A percentile compares a stretch with the other conserved stretches of the same genome.
Evolutionary conservation across 2,113 vertebrate species (phyloP).

Genomic region (Myrmecophaga tridactyla): DNA sequence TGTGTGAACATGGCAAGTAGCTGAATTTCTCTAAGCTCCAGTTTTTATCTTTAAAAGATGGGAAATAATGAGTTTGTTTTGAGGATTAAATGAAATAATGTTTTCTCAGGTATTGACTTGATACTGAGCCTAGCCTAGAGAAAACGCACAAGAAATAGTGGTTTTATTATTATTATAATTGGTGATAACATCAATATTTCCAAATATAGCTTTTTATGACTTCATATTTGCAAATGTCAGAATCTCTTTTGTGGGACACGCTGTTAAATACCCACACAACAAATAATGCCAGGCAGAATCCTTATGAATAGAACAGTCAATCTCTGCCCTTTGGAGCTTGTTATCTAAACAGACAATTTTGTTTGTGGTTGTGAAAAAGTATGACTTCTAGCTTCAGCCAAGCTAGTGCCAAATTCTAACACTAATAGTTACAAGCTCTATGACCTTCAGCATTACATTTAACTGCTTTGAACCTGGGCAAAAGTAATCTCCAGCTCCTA

Average conservation of each 20-base stretch:
- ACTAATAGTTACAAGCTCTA: not conserved
- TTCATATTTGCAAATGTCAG: slow-evolving; percentile 9
- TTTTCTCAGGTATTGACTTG: not conserved
- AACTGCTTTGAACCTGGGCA: not conserved
- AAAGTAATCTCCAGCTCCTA: not conserved
- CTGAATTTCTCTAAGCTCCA: not conserved
- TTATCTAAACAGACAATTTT: not conserved
- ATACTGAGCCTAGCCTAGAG: not conserved
- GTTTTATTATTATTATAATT: not conserved
- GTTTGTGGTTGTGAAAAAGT: not conserved
- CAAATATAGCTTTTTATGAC: not conserved
- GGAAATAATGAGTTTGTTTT: not conserved
- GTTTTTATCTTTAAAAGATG: not conserved
- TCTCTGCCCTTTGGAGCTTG: not conserved
- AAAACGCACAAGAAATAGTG: slow-evolving; percentile 36
- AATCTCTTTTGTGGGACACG: not conserved
- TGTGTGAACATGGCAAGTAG: not conserved
- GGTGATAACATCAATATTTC: slow-evolving; percentile 28
- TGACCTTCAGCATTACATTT: not conserved
- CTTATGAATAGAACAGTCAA: not conserved
- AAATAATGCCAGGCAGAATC: not conserved
- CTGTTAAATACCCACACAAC: not conserved
- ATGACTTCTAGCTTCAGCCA: not conserved
- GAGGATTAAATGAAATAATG: slow-evolving; percentile 23
- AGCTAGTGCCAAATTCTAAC: not conserved